phyloP scores from a whole-genome alignment of 2,113 vertebrate genomes.

The Isichthys henryi region DNA sequence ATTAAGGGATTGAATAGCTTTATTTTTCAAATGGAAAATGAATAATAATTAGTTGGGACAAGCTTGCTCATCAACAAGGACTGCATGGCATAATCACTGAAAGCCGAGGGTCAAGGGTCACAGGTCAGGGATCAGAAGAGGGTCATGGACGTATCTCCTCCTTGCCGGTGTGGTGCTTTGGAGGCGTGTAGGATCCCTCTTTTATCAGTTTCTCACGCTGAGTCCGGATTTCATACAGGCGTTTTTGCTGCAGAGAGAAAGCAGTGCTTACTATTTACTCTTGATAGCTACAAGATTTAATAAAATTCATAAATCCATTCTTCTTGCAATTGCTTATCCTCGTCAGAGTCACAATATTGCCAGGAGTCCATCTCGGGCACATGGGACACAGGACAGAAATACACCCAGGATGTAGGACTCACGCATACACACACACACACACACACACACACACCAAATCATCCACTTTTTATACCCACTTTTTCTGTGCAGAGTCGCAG shows the following conservation, averaged over 20 bases:
- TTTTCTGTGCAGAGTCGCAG: background rate
- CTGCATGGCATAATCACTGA: background rate
- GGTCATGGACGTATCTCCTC: conserved; percentile 52
- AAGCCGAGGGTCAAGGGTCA: background rate
- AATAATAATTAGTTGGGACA: conserved; percentile 31
- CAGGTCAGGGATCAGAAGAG: background rate
- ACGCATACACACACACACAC: background rate
- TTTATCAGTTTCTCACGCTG: conserved; percentile 78
- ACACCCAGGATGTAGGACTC: background rate
- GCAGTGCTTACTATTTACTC: background rate
- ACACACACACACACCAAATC: background rate
- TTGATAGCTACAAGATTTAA: background rate
- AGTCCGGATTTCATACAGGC: conserved; percentile 56
- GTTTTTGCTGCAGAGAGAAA: conserved; percentile 48
- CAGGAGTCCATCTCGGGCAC: background rate
- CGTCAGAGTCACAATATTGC: background rate
- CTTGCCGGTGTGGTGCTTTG: conserved; percentile 56
- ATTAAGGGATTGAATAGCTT: background rate
- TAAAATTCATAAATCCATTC: background rate
- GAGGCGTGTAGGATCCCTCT: conserved; percentile 73
- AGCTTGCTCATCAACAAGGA: background rate
- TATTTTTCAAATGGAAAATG: conserved; percentile 42
- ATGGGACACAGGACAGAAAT: background rate
- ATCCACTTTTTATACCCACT: background rate
- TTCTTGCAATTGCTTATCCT: background rate